phyloP scores from a whole-genome alignment of 2,113 vertebrate genomes.

The Hepsetus odoe region DNA sequence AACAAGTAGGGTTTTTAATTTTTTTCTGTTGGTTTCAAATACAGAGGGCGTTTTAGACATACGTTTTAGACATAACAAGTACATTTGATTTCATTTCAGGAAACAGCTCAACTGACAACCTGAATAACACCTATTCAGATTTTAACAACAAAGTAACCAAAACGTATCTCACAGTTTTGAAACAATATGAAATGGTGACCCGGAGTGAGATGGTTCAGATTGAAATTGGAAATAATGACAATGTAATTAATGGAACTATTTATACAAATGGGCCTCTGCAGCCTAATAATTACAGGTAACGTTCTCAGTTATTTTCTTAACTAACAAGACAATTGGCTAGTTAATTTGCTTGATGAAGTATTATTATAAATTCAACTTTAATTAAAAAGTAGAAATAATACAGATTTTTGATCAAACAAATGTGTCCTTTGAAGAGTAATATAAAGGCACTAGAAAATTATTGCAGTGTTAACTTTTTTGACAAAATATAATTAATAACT shows the following conservation, averaged over 20 bases:
- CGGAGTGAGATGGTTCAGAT: not conserved
- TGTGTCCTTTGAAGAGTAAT: not conserved
- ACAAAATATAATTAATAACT: not conserved
- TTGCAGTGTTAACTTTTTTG: not conserved
- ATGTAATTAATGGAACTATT: rapidly evolving
- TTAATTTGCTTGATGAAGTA: not conserved
- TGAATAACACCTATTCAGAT: slow-evolving; percentile 51
- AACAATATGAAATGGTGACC: rapidly evolving
- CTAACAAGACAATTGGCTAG: no score
- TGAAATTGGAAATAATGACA: not conserved
- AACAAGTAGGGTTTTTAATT: slow-evolving; percentile 49
- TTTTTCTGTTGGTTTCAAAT: not conserved
- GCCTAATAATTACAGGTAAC: slow-evolving; percentile 65
- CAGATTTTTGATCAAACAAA: not conserved
- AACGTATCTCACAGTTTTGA: slow-evolving; percentile 66
- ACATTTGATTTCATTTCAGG: slow-evolving; percentile 8
- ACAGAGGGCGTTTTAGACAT: not conserved
- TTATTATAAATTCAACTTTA: not conserved
- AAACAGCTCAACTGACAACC: rapidly evolving
- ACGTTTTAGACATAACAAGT: not conserved
- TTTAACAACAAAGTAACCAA: not conserved
- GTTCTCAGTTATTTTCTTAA: no score
- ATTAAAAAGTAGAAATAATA: not conserved
- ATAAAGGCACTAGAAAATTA: not conserved
- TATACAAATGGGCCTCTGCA: slow-evolving; percentile 67